Evolutionary conservation across 1,140 invertebrate genomes (phyloP).

Genomic region (Drosophila lacertosa): DNA sequence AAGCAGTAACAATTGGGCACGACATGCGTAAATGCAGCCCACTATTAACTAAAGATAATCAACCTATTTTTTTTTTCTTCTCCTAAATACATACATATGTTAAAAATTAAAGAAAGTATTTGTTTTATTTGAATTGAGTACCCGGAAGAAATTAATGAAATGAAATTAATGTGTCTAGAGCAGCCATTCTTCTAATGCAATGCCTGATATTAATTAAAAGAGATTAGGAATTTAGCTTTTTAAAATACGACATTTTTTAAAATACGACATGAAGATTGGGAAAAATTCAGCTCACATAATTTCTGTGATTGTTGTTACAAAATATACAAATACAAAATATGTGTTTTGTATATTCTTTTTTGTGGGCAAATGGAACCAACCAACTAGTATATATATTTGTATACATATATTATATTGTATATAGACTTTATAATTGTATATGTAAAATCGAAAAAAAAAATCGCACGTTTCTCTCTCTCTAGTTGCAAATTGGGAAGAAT

Average conservation of each 20-base stretch:
- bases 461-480: constrained; percentile 70
- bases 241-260: too few relatives aligned
- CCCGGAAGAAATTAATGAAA: too few relatives aligned
- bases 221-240: too few relatives aligned
- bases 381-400: constrained; percentile 51
- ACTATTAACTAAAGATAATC: constrained; percentile 22
- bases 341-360: constrained; percentile 60
- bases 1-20: constrained; percentile 44
- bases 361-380: constrained; percentile 57
- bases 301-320: too few relatives aligned
- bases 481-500: constrained; percentile 29
- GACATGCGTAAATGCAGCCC: not conserved
- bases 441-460: constrained; percentile 74
- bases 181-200: too few relatives aligned
- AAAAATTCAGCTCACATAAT: too few relatives aligned
- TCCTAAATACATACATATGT: constrained; percentile 12
- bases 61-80: constrained; percentile 20
- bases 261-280: too few relatives aligned
- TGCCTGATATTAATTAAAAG: too few relatives aligned
- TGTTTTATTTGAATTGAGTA: too few relatives aligned
- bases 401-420: constrained; percentile 12
- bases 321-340: constrained; percentile 57
- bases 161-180: too few relatives aligned
- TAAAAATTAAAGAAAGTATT: not conserved
- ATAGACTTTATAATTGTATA: constrained; percentile 55